phyloP scores from a whole-genome alignment of 1,140 invertebrate species.

The Uloborus diversus region DNA sequence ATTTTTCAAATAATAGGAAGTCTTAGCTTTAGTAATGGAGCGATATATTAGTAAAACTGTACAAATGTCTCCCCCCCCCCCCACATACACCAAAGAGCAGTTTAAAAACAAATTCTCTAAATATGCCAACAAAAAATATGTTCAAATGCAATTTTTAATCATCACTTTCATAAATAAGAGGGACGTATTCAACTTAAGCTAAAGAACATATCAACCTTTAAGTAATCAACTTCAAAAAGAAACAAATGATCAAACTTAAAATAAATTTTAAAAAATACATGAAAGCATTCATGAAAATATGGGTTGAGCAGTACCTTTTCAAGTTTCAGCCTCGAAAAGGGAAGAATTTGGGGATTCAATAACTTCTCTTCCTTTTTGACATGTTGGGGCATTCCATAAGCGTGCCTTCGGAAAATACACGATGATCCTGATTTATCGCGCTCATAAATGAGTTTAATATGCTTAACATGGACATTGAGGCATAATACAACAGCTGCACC shows the following conservation, averaged over 20 bases:
- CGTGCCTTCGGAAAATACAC: constrained; percentile 19
- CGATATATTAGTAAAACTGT: too few relatives aligned
- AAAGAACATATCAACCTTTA: background rate
- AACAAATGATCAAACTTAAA: background rate
- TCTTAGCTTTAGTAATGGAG: too few relatives aligned
- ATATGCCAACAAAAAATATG: too few relatives aligned
- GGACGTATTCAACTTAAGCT: too few relatives aligned
- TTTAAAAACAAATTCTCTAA: too few relatives aligned
- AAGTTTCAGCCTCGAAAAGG: background rate
- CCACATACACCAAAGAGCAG: too few relatives aligned
- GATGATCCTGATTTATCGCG: background rate
- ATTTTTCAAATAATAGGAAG: too few relatives aligned
- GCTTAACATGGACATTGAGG: constrained; percentile 8
- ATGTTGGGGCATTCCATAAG: background rate
- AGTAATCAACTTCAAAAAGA: too few relatives aligned
- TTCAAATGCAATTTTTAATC: too few relatives aligned
- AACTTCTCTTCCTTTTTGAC: background rate
- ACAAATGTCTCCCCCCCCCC: too few relatives aligned
- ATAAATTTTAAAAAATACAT: background rate
- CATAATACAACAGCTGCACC: constrained; percentile 13
- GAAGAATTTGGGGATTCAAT: background rate
- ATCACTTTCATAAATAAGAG: too few relatives aligned
- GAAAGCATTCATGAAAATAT: background rate
- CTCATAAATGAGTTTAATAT: background rate
- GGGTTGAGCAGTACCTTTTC: too few relatives aligned